Evolutionary conservation across 1,140 invertebrate genomes (phyloP).

Genomic region (Ceratoteleas bidentatus): DNA sequence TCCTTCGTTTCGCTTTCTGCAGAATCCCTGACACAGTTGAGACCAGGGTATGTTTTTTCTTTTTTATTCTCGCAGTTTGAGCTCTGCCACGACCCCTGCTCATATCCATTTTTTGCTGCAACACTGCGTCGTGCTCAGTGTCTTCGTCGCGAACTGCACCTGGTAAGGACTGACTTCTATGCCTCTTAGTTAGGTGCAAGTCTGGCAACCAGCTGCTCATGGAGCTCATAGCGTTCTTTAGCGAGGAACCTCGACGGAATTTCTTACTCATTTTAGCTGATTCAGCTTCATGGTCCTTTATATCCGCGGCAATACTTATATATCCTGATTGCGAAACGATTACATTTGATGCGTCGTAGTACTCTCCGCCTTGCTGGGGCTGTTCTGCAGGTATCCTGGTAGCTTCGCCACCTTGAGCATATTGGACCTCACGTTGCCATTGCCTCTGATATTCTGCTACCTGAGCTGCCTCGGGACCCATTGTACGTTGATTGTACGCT

Average conservation of each 20-base stretch:
- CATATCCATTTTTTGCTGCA: slow-evolving; percentile 68
- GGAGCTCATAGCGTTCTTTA: slow-evolving; percentile 90
- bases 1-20: slow-evolving; percentile 88
- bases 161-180: slow-evolving; percentile 90
- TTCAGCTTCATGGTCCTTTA: slow-evolving; percentile 83
- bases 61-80: slow-evolving; percentile 81
- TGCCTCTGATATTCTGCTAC: slow-evolving; percentile 76
- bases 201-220: slow-evolving; percentile 91
- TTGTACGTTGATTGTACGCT: slow-evolving; percentile 71
- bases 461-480: slow-evolving; percentile 69
- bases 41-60: slow-evolving; percentile 89
- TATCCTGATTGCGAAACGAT: slow-evolving; percentile 92
- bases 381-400: slow-evolving; percentile 74
- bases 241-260: slow-evolving; percentile 85
- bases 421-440: slow-evolving; percentile 77
- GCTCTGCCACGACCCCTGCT: slow-evolving; percentile 69
- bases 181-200: slow-evolving; percentile 88
- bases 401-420: slow-evolving; percentile 71
- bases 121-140: slow-evolving; percentile 75
- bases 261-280: slow-evolving; percentile 83
- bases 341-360: slow-evolving; percentile 82
- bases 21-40: slow-evolving; percentile 90
- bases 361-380: slow-evolving; percentile 77
- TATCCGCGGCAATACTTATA: slow-evolving; percentile 87
- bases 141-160: slow-evolving; percentile 85